Base-by-base conservation (phyloP, 2,888 invertebrate species). In the Dryobotodes eremita region DNA sequence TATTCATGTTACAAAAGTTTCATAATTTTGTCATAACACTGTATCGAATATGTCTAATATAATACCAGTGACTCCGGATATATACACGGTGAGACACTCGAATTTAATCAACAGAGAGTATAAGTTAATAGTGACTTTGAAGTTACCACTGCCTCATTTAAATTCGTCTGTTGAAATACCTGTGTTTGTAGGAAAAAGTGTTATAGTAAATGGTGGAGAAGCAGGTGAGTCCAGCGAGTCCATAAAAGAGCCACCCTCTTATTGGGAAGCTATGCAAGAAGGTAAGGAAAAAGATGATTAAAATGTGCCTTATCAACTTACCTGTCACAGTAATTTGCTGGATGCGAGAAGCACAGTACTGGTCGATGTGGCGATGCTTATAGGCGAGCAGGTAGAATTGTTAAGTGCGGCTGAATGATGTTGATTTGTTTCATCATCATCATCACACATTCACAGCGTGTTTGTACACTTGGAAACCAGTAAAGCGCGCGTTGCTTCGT, bases 111-210 rank as follows among this genome's bases (percentile, higher is more conserved):
- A 55, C 3, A 85, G 82, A 59, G 86, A 83, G 15, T 83, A 66
- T 13, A 80, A 46, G n/a, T 2, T 86, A 26, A 80, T 26, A 76
- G 69, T 85, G 5, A 85, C 83, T n/a, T n/a, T 85, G n/a, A 79
- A 61, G 36, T 23, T 80, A 20, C 85, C 86, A 17, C 0, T 85
- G 3, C 82, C 82, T 7, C 79, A 82, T 69, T 11, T 64, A 15
- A 85, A 85, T 74, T 69, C 64, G 4, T 78, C 57, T 20, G 42
- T 78, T 15, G 69, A 86, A 50, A 65, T 86, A 17, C 83, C 86
- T 17, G 57, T 85, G 6, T 83, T 76, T 57, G 59, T 86, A 15
- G 86, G 85, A 13, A 78, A 86, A 69, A 61, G 13, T 42, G 6
- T 53, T 57, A 50, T 17, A 48, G 42, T 11, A n/a, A 59, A 15